A percentile compares a stretch with the other conserved stretches of the same genome.
These are phyloP conservation scores for Pocillopora grandis DNA, from an alignment of 92 coral and sea anemone genomes.

Conservation along the genomic window DNA sequence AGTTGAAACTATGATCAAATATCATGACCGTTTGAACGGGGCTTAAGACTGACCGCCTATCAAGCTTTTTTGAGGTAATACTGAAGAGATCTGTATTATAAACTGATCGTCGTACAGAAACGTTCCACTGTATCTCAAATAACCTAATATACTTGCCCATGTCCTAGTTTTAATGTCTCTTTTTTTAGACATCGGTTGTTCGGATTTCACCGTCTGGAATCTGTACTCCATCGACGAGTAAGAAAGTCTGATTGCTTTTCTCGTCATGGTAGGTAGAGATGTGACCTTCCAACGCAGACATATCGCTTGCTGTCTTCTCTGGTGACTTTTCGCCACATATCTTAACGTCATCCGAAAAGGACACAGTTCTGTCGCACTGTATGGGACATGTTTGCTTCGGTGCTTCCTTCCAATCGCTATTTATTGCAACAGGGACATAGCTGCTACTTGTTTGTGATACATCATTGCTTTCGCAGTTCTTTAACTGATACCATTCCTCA, in stretches of 20 bases:
- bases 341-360: constrained; percentile 22
- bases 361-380: constrained; percentile 25
- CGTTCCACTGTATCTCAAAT: no score
- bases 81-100: no score
- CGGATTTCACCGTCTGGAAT: constrained; percentile 70
- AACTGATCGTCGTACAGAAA: no score
- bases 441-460: neutral
- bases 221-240: constrained; percentile 73
- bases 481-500: constrained; percentile 1
- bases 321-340: constrained; percentile 21
- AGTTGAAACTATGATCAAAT: no score
- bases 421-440: neutral
- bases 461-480: neutral
- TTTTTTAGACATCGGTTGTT: constrained; percentile 66
- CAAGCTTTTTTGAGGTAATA: no score
- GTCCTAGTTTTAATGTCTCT: neutral
- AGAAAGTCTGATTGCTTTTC: constrained; percentile 60
- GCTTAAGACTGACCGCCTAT: no score
- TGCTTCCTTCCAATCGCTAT: neutral
- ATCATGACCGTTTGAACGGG: no score
- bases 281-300: constrained; percentile 33
- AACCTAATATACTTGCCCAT: no score
- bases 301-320: neutral
- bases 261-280: constrained; percentile 69
- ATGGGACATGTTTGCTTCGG: neutral